Evolutionary conservation across 2,888 invertebrate species (phyloP), one percentile per base, ranked within the genome.

Genomic region (Polia nebulosa): DNA sequence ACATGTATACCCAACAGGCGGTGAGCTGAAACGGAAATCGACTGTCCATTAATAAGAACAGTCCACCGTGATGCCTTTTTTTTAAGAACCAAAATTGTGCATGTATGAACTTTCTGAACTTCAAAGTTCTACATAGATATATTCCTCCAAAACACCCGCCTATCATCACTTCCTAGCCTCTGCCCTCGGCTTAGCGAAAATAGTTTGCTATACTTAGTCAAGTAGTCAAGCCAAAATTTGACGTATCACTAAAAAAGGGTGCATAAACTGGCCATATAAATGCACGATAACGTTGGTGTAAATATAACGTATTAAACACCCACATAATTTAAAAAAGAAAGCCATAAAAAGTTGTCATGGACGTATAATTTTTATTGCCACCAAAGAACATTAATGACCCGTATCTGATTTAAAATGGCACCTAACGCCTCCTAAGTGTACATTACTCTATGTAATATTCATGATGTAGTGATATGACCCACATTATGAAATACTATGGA

Each of bases 391-490:
- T 77, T 69, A 83, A 76, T 77, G 83, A 59, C 70, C 71, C 69
- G 49, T 79, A 83, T 74, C 70, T 76, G 83, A 82, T 80, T 71
- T 72, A 66, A 72, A 84, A 76, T 61, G 66, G 63, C 62, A 66
- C 67, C 76, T 72, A 81, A 74, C 60, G 62, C 71, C 39, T 52
- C 44, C 29, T 74, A 83, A 70, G 74, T 78, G 78, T 80, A 80
- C 56, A 78, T 85, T 84, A 80, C 2, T 55, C 17, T 55, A 77
- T 84, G 73, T 70, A 72, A 81, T 78, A 83, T 81, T 77, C 62
- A 81, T 68, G 27, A 61, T 45, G n/a, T 76, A 77, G 76, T 74
- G 27, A 62, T 57, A 63, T 66, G 29, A 53, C 71, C 78, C 75
- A 66, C 58, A 80, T 82, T 57, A 63, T n/a, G 27, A 57, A 53